A percentile compares a stretch with the other conserved stretches of the same genome.
Conservation (phyloP, 2,888 invertebrate genomes). For the Ennomos erosarius region DNA sequence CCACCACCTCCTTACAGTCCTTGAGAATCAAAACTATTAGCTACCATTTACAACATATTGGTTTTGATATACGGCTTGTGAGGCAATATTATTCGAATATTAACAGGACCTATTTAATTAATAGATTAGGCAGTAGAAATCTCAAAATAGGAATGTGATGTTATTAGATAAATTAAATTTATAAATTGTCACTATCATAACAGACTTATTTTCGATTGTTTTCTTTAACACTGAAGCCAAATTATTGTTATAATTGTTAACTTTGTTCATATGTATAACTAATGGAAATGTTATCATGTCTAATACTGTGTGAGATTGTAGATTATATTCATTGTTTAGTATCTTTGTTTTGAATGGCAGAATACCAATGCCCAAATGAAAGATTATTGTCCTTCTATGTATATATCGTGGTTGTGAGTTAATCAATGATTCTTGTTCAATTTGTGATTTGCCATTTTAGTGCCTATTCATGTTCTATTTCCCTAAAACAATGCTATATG, state of each 20-base stretch:
- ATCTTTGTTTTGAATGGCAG: constrained; percentile 7
- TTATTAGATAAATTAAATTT: constrained; percentile 26
- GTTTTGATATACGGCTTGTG: constrained; percentile 43
- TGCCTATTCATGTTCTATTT: constrained; percentile 73
- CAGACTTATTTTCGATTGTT: constrained; percentile 6
- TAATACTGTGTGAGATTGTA: too few relatives aligned
- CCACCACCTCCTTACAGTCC: constrained; percentile 85
- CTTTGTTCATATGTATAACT: constrained; percentile 5
- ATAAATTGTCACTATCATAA: neutral
- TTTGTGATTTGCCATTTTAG: constrained; percentile 81
- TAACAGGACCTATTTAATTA: constrained; percentile 16
- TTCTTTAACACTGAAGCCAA: constrained; percentile 21
- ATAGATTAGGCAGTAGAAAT: constrained; percentile 25
- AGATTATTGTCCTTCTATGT: constrained; percentile 55
- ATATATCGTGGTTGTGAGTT: constrained; percentile 79
- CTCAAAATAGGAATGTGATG: constrained; percentile 26
- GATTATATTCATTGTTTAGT: neutral
- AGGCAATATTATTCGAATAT: constrained; percentile 29
- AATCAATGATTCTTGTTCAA: constrained; percentile 62
- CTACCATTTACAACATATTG: constrained; percentile 36
- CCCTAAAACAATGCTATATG: constrained; percentile 58
- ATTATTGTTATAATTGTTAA: constrained; percentile 21
- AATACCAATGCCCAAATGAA: constrained; percentile 20
- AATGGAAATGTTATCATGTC: neutral
- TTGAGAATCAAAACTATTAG: constrained; percentile 45